Conservation (phyloP, 2,888 invertebrate genomes). For the Lypha dubia region DNA sequence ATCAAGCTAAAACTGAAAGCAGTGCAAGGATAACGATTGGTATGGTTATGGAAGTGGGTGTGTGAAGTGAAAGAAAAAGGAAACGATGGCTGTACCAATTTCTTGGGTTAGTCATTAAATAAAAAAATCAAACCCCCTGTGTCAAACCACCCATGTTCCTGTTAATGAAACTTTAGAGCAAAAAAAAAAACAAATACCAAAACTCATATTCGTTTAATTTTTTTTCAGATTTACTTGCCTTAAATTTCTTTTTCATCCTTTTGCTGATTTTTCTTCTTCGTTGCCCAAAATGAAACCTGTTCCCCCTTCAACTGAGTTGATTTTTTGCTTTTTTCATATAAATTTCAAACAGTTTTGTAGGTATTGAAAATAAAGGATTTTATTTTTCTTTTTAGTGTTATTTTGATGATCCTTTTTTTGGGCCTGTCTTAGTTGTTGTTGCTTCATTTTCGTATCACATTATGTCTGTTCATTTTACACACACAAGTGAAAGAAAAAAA, state of each 20-base stretch:
- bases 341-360: conserved; percentile 26
- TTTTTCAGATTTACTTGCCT: conserved; percentile 36
- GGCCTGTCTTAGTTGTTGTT: conserved; percentile 37
- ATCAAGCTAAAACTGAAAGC: conserved; percentile 29
- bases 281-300: conserved; percentile 40
- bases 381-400: conserved; percentile 44
- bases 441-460: conserved; percentile 46
- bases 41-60: neutral
- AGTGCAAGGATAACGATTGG: neutral
- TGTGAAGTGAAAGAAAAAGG: conserved; percentile 53
- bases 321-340: conserved; percentile 31
- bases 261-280: neutral
- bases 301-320: conserved; percentile 15
- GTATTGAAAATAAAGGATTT: conserved; percentile 42
- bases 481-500: conserved; percentile 21
- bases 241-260: conserved; percentile 4
- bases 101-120: conserved; percentile 63
- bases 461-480: conserved; percentile 62
- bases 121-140: neutral
- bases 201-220: conserved; percentile 11
- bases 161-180: conserved; percentile 12
- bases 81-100: conserved; percentile 59
- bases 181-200: conserved; percentile 3
- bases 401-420: conserved; percentile 60
- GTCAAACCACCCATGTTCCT: conserved; percentile 51